Percentiles rank a stretch among this genome's conserved stretches.
These are phyloP conservation scores for Mystacornis crossleyi DNA, from an alignment of 2,113 vertebrate species.

Conservation along the genomic window DNA sequence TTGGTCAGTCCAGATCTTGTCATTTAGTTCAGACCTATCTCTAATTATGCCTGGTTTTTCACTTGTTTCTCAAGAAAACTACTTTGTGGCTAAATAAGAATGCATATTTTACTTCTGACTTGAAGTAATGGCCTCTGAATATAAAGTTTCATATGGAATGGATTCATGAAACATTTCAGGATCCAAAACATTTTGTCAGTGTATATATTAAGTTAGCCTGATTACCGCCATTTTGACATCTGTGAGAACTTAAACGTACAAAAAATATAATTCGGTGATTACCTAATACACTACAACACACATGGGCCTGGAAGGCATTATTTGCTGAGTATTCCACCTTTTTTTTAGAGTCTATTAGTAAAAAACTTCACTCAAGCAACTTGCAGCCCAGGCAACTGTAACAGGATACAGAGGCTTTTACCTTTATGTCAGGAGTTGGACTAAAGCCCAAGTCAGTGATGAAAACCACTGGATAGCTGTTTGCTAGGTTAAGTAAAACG, in stretches of 20 bases:
- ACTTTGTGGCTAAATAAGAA: not conserved
- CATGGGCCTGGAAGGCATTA: not conserved
- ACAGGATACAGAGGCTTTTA: not conserved
- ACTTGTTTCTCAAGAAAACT: not conserved
- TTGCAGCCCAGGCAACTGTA: not conserved
- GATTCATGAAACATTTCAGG: not conserved
- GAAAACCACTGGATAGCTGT: constrained; percentile 12
- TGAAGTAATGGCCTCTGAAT: not conserved
- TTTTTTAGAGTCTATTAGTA: not conserved
- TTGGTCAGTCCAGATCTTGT: not conserved
- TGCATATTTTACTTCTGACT: not conserved
- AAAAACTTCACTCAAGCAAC: not conserved
- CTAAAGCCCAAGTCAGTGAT: not conserved
- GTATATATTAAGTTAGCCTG: not conserved
- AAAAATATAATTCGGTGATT: not conserved
- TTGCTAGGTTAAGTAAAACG: constrained; percentile 9
- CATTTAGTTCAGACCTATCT: not conserved
- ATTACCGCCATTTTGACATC: not conserved
- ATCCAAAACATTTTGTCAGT: not conserved
- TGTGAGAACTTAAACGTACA: not conserved
- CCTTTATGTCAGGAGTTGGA: constrained; percentile 2
- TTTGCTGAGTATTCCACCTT: not conserved
- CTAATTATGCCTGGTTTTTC: not conserved
- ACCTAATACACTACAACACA: not conserved
- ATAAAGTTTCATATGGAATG: not conserved